These are phyloP conservation scores for Atherinomorus stipes DNA, from an alignment of 2,113 vertebrate genomes.

Conservation along the genomic window DNA sequence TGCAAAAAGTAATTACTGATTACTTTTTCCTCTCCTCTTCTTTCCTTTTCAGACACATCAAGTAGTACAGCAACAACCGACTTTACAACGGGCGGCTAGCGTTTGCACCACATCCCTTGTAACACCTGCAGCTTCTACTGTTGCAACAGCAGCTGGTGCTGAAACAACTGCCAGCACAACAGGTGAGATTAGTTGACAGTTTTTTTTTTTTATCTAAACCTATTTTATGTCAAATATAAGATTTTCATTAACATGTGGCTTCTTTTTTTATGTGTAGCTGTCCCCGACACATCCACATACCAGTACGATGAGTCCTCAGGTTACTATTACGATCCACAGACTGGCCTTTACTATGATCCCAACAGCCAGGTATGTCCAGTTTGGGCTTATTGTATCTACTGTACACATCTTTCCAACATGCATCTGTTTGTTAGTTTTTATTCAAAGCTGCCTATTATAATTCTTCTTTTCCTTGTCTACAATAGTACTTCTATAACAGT, in stretches of 20 bases:
- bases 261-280: conserved; percentile 73
- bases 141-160: conserved; percentile 22
- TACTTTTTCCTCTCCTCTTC: background rate
- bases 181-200: conserved; percentile 25
- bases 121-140: conserved; percentile 32
- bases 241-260: background rate
- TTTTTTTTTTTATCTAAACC: background rate
- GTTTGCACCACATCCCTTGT: conserved; percentile 20
- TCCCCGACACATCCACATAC: conserved; percentile 91
- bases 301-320: conserved; percentile 95
- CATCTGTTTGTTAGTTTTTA: background rate
- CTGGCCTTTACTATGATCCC: conserved; percentile 93
- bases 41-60: conserved; percentile 19
- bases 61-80: conserved; percentile 22
- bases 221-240: background rate
- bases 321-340: conserved; percentile 93
- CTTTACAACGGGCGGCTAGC: conserved; percentile 18
- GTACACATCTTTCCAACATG: too few species aligned
- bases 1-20: background rate
- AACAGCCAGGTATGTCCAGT: conserved; percentile 88
- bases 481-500: conserved; percentile 96
- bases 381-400: background rate
- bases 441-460: background rate
- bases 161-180: conserved; percentile 8
- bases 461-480: conserved; percentile 75